Evolutionary conservation across 2,113 vertebrate species (phyloP).

Genomic region (Cottus gobio): DNA sequence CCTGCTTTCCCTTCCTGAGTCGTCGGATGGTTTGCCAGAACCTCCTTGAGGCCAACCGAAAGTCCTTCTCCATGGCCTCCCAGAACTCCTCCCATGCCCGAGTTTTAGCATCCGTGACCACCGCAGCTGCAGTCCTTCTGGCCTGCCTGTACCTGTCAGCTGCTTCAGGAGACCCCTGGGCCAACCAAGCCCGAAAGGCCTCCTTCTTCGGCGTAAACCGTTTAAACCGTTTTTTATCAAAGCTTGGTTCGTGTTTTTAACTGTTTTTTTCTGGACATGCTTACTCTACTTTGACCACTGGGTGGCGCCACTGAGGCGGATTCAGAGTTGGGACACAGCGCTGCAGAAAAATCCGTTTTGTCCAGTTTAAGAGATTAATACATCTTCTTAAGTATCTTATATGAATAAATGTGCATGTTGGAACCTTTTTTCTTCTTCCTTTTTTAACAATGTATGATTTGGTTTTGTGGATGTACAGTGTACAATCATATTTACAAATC

Average conservation of each 20-base stretch:
- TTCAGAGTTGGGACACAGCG: background rate
- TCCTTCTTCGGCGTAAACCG: too few relatives aligned
- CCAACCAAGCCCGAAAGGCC: too few relatives aligned
- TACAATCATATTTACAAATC: background rate
- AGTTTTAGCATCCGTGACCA: too few relatives aligned
- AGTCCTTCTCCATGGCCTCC: too few relatives aligned
- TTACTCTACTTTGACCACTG: constrained; percentile 25
- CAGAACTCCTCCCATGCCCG: too few relatives aligned
- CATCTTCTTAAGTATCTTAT: background rate
- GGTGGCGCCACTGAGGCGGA: constrained; percentile 2
- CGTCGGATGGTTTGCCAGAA: too few relatives aligned
- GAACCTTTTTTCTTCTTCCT: too few relatives aligned
- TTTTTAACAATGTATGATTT: background rate
- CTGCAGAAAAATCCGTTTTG: background rate
- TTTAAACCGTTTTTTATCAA: background rate
- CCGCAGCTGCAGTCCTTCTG: too few relatives aligned
- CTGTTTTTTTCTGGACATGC: background rate
- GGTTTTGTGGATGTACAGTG: background rate
- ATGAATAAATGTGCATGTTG: background rate
- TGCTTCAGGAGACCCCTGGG: too few relatives aligned
- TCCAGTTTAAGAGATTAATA: background rate
- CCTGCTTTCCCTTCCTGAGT: too few relatives aligned
- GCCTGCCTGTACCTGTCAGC: too few relatives aligned
- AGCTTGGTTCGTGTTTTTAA: background rate
- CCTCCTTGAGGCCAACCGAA: too few relatives aligned